Evolutionary conservation across 2,113 vertebrate species (phyloP).

Genomic region (Lycaon pictus): DNA sequence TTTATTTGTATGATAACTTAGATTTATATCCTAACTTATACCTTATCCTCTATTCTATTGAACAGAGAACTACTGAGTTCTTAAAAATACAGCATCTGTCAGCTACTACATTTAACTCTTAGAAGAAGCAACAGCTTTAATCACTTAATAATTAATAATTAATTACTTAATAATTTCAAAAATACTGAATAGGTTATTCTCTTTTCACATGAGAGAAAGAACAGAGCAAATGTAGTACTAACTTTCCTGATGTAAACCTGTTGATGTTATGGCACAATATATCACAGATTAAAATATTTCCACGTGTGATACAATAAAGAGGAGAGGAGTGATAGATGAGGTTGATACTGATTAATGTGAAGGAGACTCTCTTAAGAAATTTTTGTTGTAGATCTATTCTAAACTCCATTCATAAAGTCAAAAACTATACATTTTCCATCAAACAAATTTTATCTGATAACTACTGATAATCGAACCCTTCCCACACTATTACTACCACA

Average conservation of each 20-base stretch:
- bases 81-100: background rate
- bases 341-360: background rate
- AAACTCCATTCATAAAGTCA: background rate
- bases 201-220: background rate
- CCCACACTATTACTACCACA: background rate
- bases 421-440: background rate
- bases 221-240: background rate
- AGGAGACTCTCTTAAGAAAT: background rate
- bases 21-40: background rate
- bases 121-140: background rate
- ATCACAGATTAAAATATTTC: background rate
- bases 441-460: background rate
- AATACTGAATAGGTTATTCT: background rate
- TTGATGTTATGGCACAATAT: background rate
- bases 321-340: background rate
- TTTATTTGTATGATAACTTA: background rate
- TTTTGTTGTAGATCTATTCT: background rate
- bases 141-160: background rate
- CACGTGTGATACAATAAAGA: background rate
- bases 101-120: background rate
- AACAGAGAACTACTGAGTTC: background rate
- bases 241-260: background rate
- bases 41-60: background rate
- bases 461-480: background rate
- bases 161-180: slow-evolving; percentile 28